Base-by-base conservation (phyloP, 2,888 invertebrate species). In the Mechanitis mazaeus region DNA sequence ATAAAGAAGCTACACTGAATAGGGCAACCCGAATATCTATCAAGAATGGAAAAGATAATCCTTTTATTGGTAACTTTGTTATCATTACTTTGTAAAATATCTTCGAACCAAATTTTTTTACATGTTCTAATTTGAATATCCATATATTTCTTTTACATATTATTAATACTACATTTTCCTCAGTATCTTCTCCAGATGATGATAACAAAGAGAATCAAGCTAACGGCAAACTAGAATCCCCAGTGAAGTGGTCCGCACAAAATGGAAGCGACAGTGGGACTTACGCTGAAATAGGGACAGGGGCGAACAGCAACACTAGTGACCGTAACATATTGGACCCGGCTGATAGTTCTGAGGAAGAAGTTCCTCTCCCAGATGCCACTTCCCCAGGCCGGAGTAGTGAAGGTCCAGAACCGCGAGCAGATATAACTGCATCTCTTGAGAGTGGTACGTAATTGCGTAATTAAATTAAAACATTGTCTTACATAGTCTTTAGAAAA, bases 201-300 rank as follows among this genome's bases (percentile, higher is more conserved):
- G 89, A 90, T 78, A 89, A 90, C 78, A 90, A 89, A 79, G 90
- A 90, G 71, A 90, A 90, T 66, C 90, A 90, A 72, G 82, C 87
- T 5, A 90, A 90, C 64, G 90, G 90, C 7, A 90, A 90, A 75
- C 75, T 89, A 3, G 90, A 89, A 54, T 90, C 90, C 3, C 90
- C 90, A 0, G 79, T 89, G 38, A 87, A 84, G 76, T 90, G 90
- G 90, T 82, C 84, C 28, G 82, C 82, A 59, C 90, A 89, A 66
- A 90, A 90, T 60, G 90, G 90, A 3, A 89, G 90, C 57, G 91
- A 91, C 67, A 90, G 90, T 65, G 90, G 90, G 2, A 91, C 91
- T 20, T 91, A 91, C 66, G 91, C 91, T 11, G 91, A 91, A 73
- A 90, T 90, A 28, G 88, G 90, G 4, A 87, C 81, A 12, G 89